Evolutionary conservation across 1,140 invertebrate species (phyloP), one percentile per base, ranked within the genome.

Genomic region (Hylaeus volcanicus): DNA sequence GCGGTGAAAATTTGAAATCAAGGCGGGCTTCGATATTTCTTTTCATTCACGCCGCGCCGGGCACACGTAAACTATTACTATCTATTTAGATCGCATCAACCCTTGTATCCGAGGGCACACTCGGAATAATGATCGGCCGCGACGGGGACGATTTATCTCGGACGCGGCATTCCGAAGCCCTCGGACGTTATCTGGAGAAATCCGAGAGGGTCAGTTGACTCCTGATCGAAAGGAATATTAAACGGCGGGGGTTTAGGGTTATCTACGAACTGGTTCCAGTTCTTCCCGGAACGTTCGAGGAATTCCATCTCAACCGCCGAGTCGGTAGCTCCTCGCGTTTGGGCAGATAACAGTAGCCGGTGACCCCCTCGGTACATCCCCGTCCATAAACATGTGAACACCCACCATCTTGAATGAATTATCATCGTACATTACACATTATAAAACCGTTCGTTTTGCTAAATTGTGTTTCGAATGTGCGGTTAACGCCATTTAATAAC

Each of bases 221-320:
- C 55, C 26, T 60, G 45, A 48, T 61, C 55, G 61, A 71, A 76
- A 83, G 80, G 68, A 83, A 83, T 81, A 72, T 81, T 81, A 81
- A 83, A 65, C n/a, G 53, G 74, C 61, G 11, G n/a, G 26, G 61
- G 48, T 83, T 51, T 75, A 72, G 68, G 48, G 14, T 74, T 81
- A 70, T 83, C 77, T 64, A 45, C 45, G 64, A 8, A 69, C 58
- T 80, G 77, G 72, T 74, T 74, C 51, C 26, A 61, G 41, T 69
- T 73, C 71, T 74, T 74, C 58, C 15, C 43, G 4, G 39, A 79
- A 37, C 53, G 3, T 74, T 45, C 72, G 6, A 58, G 65, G 72
- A 81, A 75, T 80, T 81, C 45, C 53, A 75, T 66, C 60, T 80
- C 51, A 53, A 39, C 15, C 39, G 6, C 37, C 26, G 58, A 26